Base-by-base conservation (phyloP, 2,113 vertebrate genomes). In the Pavo muticus region DNA sequence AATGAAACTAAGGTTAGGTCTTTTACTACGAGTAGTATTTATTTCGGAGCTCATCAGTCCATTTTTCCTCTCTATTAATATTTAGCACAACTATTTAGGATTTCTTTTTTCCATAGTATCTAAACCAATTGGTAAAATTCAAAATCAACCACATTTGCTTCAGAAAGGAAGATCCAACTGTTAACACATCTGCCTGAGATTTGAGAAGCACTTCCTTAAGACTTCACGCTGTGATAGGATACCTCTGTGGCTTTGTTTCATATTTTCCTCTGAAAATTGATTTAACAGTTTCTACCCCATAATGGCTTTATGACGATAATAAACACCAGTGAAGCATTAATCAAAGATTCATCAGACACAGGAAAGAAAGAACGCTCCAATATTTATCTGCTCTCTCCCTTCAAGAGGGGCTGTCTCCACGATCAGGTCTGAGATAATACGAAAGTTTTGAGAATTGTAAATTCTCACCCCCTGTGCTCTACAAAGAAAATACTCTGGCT, bases 1-100 rank as follows among this genome's bases (percentile, higher is more conserved):
- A 97, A 77, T 44, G 71, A 97, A 95, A 88, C 29, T 82, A 42
- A 77, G 70, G 23, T 45, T 83, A 65, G 65, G 78, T 72, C 56
- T 84, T 95, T 94, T 84, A 71, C 35, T 81, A 71, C 74, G 79
- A 59, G 27, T 2, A 65, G 15, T 68, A 77, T 65, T 76, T 93
- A 90, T 52, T 75, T 40, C 50, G 68, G 87, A 78, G 24, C 37
- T 96, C 88, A 84, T 91, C 84, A 80, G n/a, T 57, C 45, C 32
- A 42, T 47, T 64, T 50, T 78, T 48, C 35, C 29, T 40, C 25
- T 73, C 19, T 75, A 76, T 85, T 65, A 95, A 47, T 68, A 86
- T 32, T 91, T 78, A 65, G 72, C 9, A 14, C 23, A 25, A 72
- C 44, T 90, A 37, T n/a, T 73, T 91, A 78, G 35, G 44, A 75